Base-by-base conservation (phyloP, 2,113 vertebrate genomes). In the Campylorhamphus procurvoides region DNA sequence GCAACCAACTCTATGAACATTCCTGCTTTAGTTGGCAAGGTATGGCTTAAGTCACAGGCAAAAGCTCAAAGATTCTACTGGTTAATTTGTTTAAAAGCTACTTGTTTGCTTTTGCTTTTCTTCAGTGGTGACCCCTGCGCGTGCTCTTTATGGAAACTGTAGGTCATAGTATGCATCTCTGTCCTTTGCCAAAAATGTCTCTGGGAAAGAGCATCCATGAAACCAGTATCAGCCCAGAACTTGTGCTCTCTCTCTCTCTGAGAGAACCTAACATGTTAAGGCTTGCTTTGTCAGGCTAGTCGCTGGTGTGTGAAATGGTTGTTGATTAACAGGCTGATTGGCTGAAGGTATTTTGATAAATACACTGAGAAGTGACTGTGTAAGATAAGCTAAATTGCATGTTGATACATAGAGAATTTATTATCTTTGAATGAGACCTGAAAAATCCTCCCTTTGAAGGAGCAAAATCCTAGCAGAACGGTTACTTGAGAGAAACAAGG, bases 1-100 rank as follows among this genome's bases (percentile, higher is more conserved):
- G 99, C 99, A 42, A 99, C 99, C 75, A 99, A 99, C 95, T 99
- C 99, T 71, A 99, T 99, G 99, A 99, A 99, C 97, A 99, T 99
- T 98, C 99, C 99, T 93, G 99, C 99, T 81, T 98, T 99, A 66
- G 98, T 99, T 76, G 98, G 99, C 96, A 99, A 99, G 98, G 99
- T 99, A 98, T 58, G 96, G 19, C 64, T 94, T 86, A 52, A 92
- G 90, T 86, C 56, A 47, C 37, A n/a, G 22, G 35, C 33, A 49
- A 73, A 84, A 90, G n/a, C 37, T 79, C 17, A 64, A 62, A 81
- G 35, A 33, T 66, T 44, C 14, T 71, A 33, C 23, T 66, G 19
- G 53, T 49, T 69, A 16, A 33, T 24, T 77, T 94, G 91, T 68
- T 49, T 69, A 42, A 73, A 83, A 90, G 23, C 23, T 73, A 5